A percentile compares a stretch with the other conserved stretches of the same genome.
These are phyloP conservation scores for Pristionchus japonicus DNA, from an alignment of 2,888 invertebrate genomes.

Conservation along the genomic window DNA sequence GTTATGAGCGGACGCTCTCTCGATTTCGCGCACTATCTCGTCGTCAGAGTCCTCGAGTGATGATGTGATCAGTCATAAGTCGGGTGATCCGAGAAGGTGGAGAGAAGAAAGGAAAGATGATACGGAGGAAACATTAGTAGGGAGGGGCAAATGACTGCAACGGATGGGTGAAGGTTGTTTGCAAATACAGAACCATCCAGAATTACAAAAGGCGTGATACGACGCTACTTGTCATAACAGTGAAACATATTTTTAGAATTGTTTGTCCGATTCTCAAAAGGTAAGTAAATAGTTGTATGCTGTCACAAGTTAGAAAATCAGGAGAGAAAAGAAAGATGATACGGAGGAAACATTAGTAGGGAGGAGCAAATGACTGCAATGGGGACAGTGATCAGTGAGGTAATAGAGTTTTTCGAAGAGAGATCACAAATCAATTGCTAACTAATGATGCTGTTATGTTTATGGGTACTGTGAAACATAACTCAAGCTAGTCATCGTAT, in stretches of 20 bases:
- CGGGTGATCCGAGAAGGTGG: neutral
- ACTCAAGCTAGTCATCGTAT: neutral
- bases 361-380: neutral
- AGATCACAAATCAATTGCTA: too few relatives aligned
- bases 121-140: neutral
- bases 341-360: neutral
- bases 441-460: too few relatives aligned
- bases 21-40: neutral
- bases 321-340: neutral
- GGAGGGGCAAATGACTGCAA: neutral
- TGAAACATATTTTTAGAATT: too few relatives aligned
- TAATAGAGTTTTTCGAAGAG: too few relatives aligned
- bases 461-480: neutral
- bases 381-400: too few relatives aligned
- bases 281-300: too few relatives aligned
- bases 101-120: neutral
- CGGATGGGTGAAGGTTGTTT: too few relatives aligned
- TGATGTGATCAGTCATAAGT: neutral
- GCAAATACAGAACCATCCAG: too few relatives aligned
- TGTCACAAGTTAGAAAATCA: too few relatives aligned
- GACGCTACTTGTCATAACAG: too few relatives aligned
- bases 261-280: too few relatives aligned
- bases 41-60: neutral
- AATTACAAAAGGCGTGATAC: too few relatives aligned
- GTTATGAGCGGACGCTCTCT: slow-evolving; percentile 1